Percentiles rank a stretch among this genome's conserved stretches.
phyloP scores from a whole-genome alignment of 2,797 vertebrate species.

The Taenioides sp. region DNA sequence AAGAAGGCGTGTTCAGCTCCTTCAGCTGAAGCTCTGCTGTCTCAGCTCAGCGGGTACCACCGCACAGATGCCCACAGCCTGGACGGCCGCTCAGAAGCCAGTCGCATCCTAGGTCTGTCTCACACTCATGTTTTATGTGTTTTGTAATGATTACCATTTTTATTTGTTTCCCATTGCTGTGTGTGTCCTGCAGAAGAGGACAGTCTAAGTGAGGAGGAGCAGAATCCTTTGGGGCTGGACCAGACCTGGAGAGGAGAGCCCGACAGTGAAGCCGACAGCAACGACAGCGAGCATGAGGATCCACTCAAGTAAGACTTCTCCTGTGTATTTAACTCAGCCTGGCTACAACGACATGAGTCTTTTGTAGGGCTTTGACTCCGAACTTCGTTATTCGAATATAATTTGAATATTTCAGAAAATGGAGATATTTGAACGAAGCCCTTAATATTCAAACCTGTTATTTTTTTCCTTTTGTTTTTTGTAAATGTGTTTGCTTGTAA shows the following conservation, averaged over 20 bases:
- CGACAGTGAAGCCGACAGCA: conserved; percentile 95
- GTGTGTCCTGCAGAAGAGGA: conserved; percentile 84
- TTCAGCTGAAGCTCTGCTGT: conserved; percentile 84
- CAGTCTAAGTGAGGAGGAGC: conserved; percentile 93
- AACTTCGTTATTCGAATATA: too few species aligned
- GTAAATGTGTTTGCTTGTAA: too few species aligned
- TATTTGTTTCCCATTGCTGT: too few species aligned
- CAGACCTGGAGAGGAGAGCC: conserved; percentile 97
- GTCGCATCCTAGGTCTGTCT: conserved; percentile 83
- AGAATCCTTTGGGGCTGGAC: conserved; percentile 86
- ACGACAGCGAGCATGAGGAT: conserved; percentile 97
- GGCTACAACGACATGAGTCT: background rate
- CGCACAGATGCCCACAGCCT: conserved; percentile 77
- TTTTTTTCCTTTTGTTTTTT: too few species aligned
- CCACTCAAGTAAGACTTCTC: conserved; percentile 86
- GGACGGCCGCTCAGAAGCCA: conserved; percentile 87
- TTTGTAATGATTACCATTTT: too few species aligned
- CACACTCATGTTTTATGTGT: background rate
- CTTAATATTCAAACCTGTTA: too few species aligned
- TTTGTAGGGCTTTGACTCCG: too few species aligned
- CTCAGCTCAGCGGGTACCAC: conserved; percentile 91
- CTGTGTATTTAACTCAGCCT: background rate
- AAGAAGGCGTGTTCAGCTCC: conserved; percentile 85
- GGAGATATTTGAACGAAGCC: too few species aligned
- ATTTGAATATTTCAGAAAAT: too few species aligned